Conservation (phyloP, 2,113 vertebrate species). For the Mobula birostris region DNA sequence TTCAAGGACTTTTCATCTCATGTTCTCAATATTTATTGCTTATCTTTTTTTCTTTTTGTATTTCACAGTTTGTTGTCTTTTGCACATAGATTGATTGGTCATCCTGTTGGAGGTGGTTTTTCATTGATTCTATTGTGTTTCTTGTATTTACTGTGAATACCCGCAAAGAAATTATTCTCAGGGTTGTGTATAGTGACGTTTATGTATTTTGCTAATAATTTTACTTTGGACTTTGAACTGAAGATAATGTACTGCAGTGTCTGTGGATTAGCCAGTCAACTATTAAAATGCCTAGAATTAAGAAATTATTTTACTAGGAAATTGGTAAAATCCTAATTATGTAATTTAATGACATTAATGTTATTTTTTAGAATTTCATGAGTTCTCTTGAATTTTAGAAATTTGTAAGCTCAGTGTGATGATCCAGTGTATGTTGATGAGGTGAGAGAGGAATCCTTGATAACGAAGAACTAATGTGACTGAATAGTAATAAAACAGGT, state of each 20-base stretch:
- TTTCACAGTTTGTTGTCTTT: no score
- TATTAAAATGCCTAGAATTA: not conserved
- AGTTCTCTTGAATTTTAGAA: not conserved
- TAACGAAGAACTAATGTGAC: not conserved
- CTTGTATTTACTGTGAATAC: no score
- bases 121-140: no score
- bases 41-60: no score
- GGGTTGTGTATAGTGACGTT: no score
- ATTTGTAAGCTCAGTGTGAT: not conserved
- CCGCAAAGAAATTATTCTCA: no score
- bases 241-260: not conserved
- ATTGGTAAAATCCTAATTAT: not conserved
- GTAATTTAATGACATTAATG: not conserved
- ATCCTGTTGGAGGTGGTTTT: no score
- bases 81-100: no score
- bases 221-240: no score
- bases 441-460: not conserved
- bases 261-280: not conserved
- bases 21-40: no score
- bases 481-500: not conserved
- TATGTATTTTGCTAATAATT: no score
- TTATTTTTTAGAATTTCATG: not conserved
- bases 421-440: not conserved
- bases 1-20: no score
- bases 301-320: not conserved